A percentile compares a stretch with the other conserved stretches of the same genome.
Conservation (phyloP, 2,888 invertebrate species). For the Leuctra nigra region DNA sequence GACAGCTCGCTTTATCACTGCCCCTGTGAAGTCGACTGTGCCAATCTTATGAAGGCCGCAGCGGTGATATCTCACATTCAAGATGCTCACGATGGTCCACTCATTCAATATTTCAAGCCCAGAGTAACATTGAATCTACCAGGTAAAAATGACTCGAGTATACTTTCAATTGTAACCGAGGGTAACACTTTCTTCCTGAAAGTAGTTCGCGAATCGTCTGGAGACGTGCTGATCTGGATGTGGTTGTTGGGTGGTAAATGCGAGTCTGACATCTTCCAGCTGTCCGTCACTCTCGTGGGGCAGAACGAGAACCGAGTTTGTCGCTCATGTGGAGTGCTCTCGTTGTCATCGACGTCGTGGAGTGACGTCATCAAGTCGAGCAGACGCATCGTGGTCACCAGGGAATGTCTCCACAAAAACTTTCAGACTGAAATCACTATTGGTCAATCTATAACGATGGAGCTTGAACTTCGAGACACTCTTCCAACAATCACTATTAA, state of each 20-base stretch:
- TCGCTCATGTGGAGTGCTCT: constrained; percentile 3
- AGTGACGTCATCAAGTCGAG: constrained; percentile 2
- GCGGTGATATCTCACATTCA: constrained; percentile 36
- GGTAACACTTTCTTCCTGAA: constrained; percentile 37
- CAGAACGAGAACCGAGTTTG: constrained; percentile 1
- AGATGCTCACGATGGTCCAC: constrained; percentile 36
- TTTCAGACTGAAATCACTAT: not conserved
- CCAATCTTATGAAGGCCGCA: constrained; percentile 33
- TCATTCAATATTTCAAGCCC: constrained; percentile 38
- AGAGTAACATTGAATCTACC: constrained; percentile 34
- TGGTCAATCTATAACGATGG: constrained; percentile 14
- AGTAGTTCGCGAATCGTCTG: constrained; percentile 24
- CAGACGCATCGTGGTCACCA: not conserved
- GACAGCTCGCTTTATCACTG: constrained; percentile 34
- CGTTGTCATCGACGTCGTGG: constrained; percentile 20
- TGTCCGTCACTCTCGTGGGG: constrained; percentile 10
- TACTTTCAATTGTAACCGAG: constrained; percentile 31
- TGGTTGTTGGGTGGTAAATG: constrained; percentile 19
- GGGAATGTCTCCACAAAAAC: not conserved
- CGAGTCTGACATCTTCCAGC: constrained; percentile 8
- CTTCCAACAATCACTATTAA: not conserved
- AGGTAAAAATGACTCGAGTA: constrained; percentile 30
- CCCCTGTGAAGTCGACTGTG: constrained; percentile 35
- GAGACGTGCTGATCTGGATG: constrained; percentile 20
- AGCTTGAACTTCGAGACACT: not conserved